Evolutionary conservation across 2,113 vertebrate genomes (phyloP), one percentile per base, ranked within the genome.

Genomic region (Pungitius pungitius): DNA sequence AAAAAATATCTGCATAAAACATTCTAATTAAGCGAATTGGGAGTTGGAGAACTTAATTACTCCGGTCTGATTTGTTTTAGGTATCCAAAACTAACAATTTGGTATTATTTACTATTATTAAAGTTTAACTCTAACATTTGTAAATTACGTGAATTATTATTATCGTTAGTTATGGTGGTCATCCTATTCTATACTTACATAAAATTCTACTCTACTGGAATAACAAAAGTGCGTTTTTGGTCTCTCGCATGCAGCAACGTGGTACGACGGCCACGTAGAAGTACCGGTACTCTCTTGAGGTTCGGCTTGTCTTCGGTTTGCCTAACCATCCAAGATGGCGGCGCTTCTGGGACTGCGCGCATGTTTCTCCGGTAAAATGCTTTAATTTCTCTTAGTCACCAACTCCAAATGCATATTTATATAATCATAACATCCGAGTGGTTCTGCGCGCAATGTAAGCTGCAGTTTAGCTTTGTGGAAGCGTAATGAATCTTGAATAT

Each of bases 311-410:
- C 90, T 90, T 73, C 45, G 78, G 20, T 56, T 81, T 65, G 59
- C 35, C 39, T 39, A 45, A 58, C 30, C 58, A 69, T 82, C 69
- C 83, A 93, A 94, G 87, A 95, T 95, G 94, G 93, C 93, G 72
- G 85, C 91, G 90, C 89, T 94, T n/a, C 76, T 93, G 40, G 88
- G 91, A 0, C 7, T 94, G 35, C 93, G 94, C 76, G 92, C 93
- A 33, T 93, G 91, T 81, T 75, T 91, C 70, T 93, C 93, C 0
- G 94, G 93, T 94, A 91, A 91, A 82, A 77, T 26, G 0, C 5
- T 78, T 78, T 30, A 33, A 69, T 57, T 69, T 35, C 33, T 45
- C 12, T 0, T 15, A 35, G 0, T 12, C 0, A 39, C 5, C 1
- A 2, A 15, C 2, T 57, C 0, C 39, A 12, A 37, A 2, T 62